These are phyloP conservation scores for Galerucella pusilla DNA, from an alignment of 2,888 invertebrate genomes.

Conservation along the genomic window DNA sequence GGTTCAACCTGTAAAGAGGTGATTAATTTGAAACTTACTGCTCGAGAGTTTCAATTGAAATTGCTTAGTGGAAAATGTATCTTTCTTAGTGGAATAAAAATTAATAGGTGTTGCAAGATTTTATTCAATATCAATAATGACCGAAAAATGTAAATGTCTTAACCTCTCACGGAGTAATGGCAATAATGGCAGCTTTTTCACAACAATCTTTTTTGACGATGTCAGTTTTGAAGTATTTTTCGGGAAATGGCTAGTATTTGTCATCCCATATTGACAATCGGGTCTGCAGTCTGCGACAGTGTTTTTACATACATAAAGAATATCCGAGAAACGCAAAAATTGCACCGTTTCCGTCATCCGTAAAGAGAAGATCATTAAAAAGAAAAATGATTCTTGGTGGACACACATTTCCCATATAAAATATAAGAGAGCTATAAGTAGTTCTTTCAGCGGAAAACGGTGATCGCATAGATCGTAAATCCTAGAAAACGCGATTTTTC, in stretches of 20 bases:
- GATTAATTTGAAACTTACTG: no score
- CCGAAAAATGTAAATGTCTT: not conserved
- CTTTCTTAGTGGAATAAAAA: no score
- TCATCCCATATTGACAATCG: slow-evolving; percentile 34
- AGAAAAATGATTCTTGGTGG: slow-evolving; percentile 40
- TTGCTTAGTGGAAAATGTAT: not conserved
- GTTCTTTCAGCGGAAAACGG: slow-evolving; percentile 38
- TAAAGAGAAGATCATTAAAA: slow-evolving; percentile 39
- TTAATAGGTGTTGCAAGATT: not conserved
- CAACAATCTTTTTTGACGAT: slow-evolving; percentile 13
- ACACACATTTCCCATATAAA: slow-evolving; percentile 40
- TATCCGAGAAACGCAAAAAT: slow-evolving; percentile 36
- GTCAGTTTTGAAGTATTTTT: slow-evolving; percentile 27
- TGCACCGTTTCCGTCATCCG: slow-evolving; percentile 30
- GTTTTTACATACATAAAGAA: slow-evolving; percentile 32
- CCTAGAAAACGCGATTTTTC: slow-evolving; percentile 35
- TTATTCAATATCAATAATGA: not conserved
- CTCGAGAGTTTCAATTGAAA: no score
- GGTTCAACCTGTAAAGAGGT: no score
- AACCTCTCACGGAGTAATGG: not conserved
- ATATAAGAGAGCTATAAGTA: slow-evolving; percentile 38
- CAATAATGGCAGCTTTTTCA: slow-evolving; percentile 1
- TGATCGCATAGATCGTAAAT: slow-evolving; percentile 34
- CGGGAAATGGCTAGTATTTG: slow-evolving; percentile 28
- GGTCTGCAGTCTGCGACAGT: slow-evolving; percentile 38